phyloP scores from a whole-genome alignment of 2,888 invertebrate genomes.

The Drosophila lutescens region DNA sequence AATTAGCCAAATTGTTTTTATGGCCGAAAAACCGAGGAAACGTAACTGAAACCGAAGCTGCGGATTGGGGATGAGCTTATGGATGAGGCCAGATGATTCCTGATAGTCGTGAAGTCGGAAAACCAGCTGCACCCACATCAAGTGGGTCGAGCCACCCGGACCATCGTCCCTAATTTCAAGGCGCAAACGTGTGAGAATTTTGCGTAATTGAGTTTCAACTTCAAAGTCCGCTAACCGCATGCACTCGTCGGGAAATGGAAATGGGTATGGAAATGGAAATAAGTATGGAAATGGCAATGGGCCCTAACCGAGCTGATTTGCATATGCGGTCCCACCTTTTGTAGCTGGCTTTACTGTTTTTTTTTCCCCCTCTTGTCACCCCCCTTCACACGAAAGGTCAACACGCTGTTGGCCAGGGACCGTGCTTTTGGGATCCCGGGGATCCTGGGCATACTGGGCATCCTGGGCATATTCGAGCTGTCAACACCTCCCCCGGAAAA shows the following conservation, averaged over 20 bases:
- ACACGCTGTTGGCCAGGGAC: conserved; percentile 56
- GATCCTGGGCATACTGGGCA: background rate
- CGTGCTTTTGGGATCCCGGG: conserved; percentile 1
- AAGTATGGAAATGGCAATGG: conserved; percentile 9
- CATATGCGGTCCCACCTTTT: conserved; percentile 61
- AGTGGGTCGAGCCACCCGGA: conserved; percentile 19
- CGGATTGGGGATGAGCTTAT: background rate
- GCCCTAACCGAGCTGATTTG: conserved; percentile 60
- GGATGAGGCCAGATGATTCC: conserved; percentile 42
- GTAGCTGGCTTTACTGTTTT: conserved; percentile 24
- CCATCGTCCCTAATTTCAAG: conserved; percentile 17
- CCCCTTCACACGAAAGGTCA: conserved; percentile 59
- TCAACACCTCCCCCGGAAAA: conserved; percentile 60
- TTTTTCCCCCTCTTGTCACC: conserved; percentile 25
- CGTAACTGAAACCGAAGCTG: conserved; percentile 11
- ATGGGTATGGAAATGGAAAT: conserved; percentile 22
- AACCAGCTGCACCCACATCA: conserved; percentile 66
- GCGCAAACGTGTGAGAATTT: conserved; percentile 79
- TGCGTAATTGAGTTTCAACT: conserved; percentile 79
- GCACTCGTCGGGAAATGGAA: conserved; percentile 58
- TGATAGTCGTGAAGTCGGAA: conserved; percentile 51
- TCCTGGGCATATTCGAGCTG: conserved; percentile 71
- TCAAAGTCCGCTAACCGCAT: conserved; percentile 75
- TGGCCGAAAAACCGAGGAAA: conserved; percentile 28
- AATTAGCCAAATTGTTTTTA: conserved; percentile 77